Percentiles rank a stretch among this genome's conserved stretches.
phyloP scores from a whole-genome alignment of 2,113 vertebrate genomes.

The Prochilodus magdalenae region DNA sequence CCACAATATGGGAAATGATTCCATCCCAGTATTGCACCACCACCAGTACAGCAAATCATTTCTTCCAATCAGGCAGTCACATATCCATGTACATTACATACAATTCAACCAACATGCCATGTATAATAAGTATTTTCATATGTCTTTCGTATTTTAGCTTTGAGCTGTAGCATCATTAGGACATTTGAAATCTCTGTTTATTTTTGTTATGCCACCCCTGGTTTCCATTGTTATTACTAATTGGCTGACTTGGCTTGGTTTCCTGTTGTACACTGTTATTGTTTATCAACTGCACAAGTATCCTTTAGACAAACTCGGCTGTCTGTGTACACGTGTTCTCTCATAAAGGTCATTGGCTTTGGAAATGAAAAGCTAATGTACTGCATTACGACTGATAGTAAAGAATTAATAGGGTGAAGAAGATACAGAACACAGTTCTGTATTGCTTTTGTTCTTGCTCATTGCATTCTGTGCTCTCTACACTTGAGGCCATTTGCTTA shows the following conservation, averaged over 20 bases:
- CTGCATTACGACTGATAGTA: background rate
- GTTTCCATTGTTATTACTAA: background rate
- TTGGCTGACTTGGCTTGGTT: background rate
- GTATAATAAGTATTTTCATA: background rate
- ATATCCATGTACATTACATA: background rate
- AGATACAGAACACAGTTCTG: background rate
- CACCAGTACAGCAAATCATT: background rate
- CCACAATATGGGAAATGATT: background rate
- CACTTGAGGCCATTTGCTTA: background rate
- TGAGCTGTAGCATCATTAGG: background rate
- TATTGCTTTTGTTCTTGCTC: background rate
- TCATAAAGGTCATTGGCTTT: background rate
- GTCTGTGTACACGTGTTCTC: background rate
- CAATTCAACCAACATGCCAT: background rate
- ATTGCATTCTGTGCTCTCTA: background rate
- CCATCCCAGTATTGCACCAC: background rate
- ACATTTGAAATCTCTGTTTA: background rate
- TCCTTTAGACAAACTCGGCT: background rate
- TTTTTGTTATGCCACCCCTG: background rate
- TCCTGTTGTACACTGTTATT: background rate
- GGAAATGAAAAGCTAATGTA: slow-evolving; percentile 10
- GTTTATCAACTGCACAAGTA: background rate
- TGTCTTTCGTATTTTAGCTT: background rate
- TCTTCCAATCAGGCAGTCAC: background rate
- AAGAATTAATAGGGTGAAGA: background rate